Conservation (phyloP, 2,888 invertebrate genomes). For the Baronia brevicornis region DNA sequence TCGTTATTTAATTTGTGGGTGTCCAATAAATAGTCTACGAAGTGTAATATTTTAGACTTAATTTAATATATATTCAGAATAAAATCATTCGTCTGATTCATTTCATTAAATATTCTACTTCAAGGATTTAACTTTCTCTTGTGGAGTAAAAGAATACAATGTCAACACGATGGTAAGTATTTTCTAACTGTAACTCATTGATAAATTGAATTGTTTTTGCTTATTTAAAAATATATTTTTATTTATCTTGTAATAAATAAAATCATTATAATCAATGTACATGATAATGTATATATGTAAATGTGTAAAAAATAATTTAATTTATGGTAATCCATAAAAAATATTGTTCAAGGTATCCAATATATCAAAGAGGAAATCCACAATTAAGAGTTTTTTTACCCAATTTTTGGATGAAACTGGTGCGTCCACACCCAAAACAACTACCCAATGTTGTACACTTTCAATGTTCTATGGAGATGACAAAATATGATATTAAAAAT, state of each 20-base stretch:
- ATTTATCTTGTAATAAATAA: slow-evolving; percentile 7
- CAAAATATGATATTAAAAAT: slow-evolving; percentile 89
- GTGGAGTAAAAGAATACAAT: too few relatives aligned
- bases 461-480: slow-evolving; percentile 96
- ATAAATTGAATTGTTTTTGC: not conserved
- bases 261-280: too few relatives aligned
- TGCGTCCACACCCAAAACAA: slow-evolving; percentile 79
- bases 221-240: too few relatives aligned
- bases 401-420: slow-evolving; percentile 97
- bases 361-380: slow-evolving; percentile 95
- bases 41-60: too few relatives aligned
- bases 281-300: too few relatives aligned
- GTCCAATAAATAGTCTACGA: too few relatives aligned
- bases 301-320: too few relatives aligned
- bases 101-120: too few relatives aligned
- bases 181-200: not conserved
- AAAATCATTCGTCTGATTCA: too few relatives aligned
- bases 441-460: slow-evolving; percentile 91
- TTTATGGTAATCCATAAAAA: too few relatives aligned
- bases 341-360: slow-evolving; percentile 84
- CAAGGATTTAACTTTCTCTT: too few relatives aligned
- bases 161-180: slow-evolving; percentile 58
- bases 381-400: slow-evolving; percentile 94
- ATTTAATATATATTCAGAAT: not conserved
- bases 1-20: too few relatives aligned